These are phyloP conservation scores for Eustalomyia histrio DNA, from an alignment of 2,888 invertebrate genomes.

Conservation along the genomic window DNA sequence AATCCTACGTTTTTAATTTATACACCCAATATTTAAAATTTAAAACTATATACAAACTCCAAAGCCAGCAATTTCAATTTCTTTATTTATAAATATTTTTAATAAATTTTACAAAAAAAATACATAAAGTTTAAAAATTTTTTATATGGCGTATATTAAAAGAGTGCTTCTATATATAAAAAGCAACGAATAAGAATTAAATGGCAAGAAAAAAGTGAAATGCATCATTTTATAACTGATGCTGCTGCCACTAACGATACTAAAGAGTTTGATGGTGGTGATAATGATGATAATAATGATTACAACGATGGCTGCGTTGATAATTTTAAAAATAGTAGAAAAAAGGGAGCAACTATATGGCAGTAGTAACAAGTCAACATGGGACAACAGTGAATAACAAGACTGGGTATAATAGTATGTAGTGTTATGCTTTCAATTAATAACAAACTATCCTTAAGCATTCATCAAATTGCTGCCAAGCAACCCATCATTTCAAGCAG, in stretches of 20 bases:
- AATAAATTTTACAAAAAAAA: neutral
- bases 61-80: no score
- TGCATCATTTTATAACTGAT: slow-evolving; percentile 61
- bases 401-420: slow-evolving; percentile 44
- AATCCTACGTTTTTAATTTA: no score
- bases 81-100: no score
- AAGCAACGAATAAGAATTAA: neutral
- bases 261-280: slow-evolving; percentile 44
- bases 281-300: slow-evolving; percentile 6
- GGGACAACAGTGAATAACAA: slow-evolving; percentile 31
- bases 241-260: slow-evolving; percentile 53
- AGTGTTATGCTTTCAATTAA: slow-evolving; percentile 66
- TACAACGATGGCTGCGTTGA: neutral
- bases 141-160: no score
- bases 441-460: slow-evolving; percentile 67
- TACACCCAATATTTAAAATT: no score
- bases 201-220: slow-evolving; percentile 37
- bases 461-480: slow-evolving; percentile 63
- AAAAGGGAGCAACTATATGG: slow-evolving; percentile 35
- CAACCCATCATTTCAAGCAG: slow-evolving; percentile 47
- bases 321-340: slow-evolving; percentile 8
- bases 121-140: no score
- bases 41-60: no score
- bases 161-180: neutral
- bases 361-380: slow-evolving; percentile 43